phyloP scores from a whole-genome alignment of 2,888 invertebrate genomes.

The Stenolophus ochropezus region DNA sequence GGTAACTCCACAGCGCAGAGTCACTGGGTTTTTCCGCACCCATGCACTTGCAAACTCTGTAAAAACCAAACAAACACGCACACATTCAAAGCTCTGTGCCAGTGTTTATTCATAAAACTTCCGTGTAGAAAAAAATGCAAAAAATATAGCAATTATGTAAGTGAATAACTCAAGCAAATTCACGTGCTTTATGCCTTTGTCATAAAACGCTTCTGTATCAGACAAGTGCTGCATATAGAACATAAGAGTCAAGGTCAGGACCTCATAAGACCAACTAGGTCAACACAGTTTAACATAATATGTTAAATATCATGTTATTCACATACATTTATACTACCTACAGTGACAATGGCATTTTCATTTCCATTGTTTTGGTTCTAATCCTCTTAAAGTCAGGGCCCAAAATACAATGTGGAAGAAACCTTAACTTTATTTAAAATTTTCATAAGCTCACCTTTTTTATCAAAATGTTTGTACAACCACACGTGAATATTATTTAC shows the following conservation, averaged over 20 bases:
- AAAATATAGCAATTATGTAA: constrained; percentile 42
- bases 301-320: not conserved
- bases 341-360: not conserved
- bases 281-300: constrained; percentile 10
- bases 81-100: constrained; percentile 25
- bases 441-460: too few species aligned
- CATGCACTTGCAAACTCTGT: constrained; percentile 43
- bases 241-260: constrained; percentile 46
- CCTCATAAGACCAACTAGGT: constrained; percentile 45
- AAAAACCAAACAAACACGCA: constrained; percentile 22
- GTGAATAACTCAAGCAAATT: constrained; percentile 14
- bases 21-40: constrained; percentile 50
- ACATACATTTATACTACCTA: not conserved
- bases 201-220: not conserved
- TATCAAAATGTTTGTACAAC: too few species aligned
- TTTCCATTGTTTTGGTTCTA: not conserved
- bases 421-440: too few species aligned
- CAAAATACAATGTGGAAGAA: too few species aligned
- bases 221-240: constrained; percentile 36
- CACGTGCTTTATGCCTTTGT: constrained; percentile 3
- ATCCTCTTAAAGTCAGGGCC: not conserved
- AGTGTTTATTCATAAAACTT: constrained; percentile 50
- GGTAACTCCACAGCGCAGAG: constrained; percentile 4
- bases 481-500: too few species aligned
- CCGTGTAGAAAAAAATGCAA: constrained; percentile 50